Conservation (phyloP, 2,888 invertebrate genomes). For the Muscina levida region DNA sequence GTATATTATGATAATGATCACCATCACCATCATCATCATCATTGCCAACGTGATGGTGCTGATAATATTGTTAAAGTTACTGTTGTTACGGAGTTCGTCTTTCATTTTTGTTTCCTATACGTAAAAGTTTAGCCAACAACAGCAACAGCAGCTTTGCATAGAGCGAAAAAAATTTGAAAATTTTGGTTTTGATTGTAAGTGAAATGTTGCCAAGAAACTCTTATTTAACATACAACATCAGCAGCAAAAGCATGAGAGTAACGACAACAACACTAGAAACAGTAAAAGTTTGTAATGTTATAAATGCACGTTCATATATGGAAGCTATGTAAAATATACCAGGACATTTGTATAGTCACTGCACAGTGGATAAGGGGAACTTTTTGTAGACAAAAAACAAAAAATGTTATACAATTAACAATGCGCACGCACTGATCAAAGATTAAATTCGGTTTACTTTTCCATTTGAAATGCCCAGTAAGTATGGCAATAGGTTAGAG, state of each 20-base stretch:
- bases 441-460: too few species aligned
- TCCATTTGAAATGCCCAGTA: too few species aligned
- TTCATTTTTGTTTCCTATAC: constrained; percentile 46
- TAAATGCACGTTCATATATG: constrained; percentile 64
- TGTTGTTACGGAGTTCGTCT: constrained; percentile 25
- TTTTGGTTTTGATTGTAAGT: constrained; percentile 53
- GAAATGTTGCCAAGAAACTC: constrained; percentile 74
- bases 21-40: constrained; percentile 30
- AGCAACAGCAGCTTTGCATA: constrained; percentile 1
- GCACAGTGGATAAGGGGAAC: too few species aligned
- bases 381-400: too few species aligned
- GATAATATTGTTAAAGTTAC: constrained; percentile 40
- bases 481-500: too few species aligned
- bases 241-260: too few species aligned
- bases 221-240: constrained; percentile 60
- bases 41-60: constrained; percentile 3
- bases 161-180: constrained; percentile 17
- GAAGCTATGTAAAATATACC: too few species aligned
- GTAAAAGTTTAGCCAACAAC: constrained; percentile 20
- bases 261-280: neutral
- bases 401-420: too few species aligned
- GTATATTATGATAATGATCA: constrained; percentile 17
- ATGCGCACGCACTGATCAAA: too few species aligned
- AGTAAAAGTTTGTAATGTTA: constrained; percentile 58
- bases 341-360: too few species aligned